Evolutionary conservation across 2,797 vertebrate genomes (phyloP), one percentile per base, ranked within the genome.

Genomic region (Scomberomorus guttatus): DNA sequence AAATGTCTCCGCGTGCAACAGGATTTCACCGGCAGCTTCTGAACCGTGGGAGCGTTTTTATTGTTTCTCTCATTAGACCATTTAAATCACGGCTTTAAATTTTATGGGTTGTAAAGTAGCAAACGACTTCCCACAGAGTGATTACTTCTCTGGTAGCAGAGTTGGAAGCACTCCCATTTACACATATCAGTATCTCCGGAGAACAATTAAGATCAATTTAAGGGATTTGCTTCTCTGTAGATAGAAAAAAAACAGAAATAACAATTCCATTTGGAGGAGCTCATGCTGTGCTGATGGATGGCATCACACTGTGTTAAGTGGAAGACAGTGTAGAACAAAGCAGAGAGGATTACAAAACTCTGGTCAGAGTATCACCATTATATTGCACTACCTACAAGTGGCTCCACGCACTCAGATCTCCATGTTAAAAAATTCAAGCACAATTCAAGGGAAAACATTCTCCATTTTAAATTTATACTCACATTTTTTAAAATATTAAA

Each of bases 1-100:
- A 76, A 74, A 51, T 37, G 63, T 71, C 67, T 84, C 54, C 78
- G 78, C 34, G 60, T 84, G 87, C 75, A 48, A 1, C 64, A 77
- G 84, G 73, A 87, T 89, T 89, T 80, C 61, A 72, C 64, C 56
- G 39, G 24, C 52, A 8, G 12, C 12, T 15, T 70, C 54, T 62
- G 78, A 89, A 66, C 68, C n/a, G 34, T 57, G 65, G 64, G 54
- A 85, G 74, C 15, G 1, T 58, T 84, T 63, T 70, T 6, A 6
- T 10, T 7, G 5, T 61, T 57, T 58, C 27, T 1, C 15, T n/a
- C 59, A 32, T 54, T 20, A 14, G 58, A 59, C 59, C 34, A 20
- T 81, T 75, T 77, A 71, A 72, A 67, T 69, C 39, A 4, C 44
- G 54, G 48, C 61, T 68, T 32, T 86, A 56, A 61, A 77, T 81